Percentiles rank a stretch among this genome's conserved stretches.
Conservation (phyloP, 2,113 vertebrate species). For the Onychorhynchus coronatus region DNA sequence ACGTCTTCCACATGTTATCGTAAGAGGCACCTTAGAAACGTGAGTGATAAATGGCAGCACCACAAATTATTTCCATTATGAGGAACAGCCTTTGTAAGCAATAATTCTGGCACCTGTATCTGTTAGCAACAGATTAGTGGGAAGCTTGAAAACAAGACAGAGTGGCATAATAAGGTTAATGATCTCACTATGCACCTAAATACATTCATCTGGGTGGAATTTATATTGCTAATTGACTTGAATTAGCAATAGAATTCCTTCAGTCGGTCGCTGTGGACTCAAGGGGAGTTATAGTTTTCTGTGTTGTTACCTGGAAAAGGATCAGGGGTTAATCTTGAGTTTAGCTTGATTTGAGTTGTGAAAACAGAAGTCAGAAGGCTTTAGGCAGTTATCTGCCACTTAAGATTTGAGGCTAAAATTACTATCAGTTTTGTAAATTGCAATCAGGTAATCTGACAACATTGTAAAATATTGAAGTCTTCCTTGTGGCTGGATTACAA, state of each 20-base stretch:
- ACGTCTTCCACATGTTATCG: background rate
- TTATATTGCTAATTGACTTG: background rate
- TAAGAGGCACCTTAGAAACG: background rate
- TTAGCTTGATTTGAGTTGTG: background rate
- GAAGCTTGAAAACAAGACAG: background rate
- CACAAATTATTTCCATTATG: background rate
- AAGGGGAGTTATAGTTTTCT: background rate
- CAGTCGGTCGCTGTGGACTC: background rate
- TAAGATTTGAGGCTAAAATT: background rate
- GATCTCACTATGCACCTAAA: background rate
- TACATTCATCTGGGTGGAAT: background rate
- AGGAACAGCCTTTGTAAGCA: background rate
- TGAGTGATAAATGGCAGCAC: background rate
- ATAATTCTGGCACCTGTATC: background rate
- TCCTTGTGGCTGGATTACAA: background rate
- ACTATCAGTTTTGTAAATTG: background rate
- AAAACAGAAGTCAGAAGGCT: background rate
- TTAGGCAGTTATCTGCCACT: background rate
- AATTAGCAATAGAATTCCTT: too few relatives aligned
- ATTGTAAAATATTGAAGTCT: background rate
- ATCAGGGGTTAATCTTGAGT: background rate
- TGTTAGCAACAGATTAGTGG: constrained; percentile 6
- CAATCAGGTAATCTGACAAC: background rate
- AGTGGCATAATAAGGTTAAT: background rate
- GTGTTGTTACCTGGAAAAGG: background rate